Percentiles rank a stretch among this genome's conserved stretches.
phyloP scores from a whole-genome alignment of 2,888 invertebrate genomes.

The Anorthoa munda region DNA sequence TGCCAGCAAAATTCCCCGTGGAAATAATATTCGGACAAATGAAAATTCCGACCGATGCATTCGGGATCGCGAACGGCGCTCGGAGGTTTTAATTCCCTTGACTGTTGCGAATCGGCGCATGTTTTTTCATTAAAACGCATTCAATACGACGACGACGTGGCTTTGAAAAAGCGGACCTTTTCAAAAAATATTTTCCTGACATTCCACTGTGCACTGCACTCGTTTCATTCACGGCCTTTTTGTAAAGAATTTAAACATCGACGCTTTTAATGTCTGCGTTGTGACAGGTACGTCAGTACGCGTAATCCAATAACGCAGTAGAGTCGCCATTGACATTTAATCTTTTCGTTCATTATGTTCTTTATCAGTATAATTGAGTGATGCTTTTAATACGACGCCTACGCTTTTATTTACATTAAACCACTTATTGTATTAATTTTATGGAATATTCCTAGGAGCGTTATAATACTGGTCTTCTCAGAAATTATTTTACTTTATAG shows the following conservation, averaged over 20 bases:
- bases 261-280: slow-evolving; percentile 69
- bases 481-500: not conserved
- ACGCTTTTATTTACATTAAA: slow-evolving; percentile 1
- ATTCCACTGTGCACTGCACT: slow-evolving; percentile 82
- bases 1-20: slow-evolving; percentile 77
- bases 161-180: slow-evolving; percentile 89
- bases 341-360: slow-evolving; percentile 27
- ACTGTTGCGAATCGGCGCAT: slow-evolving; percentile 90
- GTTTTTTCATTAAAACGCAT: slow-evolving; percentile 91
- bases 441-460: not conserved
- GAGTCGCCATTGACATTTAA: slow-evolving; percentile 13
- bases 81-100: slow-evolving; percentile 90
- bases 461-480: not conserved
- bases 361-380: slow-evolving; percentile 6
- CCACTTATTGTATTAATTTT: not conserved
- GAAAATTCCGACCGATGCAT: slow-evolving; percentile 87
- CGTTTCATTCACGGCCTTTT: slow-evolving; percentile 81
- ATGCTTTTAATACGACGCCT: not conserved
- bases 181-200: slow-evolving; percentile 89
- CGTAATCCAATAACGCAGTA: slow-evolving; percentile 57
- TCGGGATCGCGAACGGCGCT: slow-evolving; percentile 81
- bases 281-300: slow-evolving; percentile 48
- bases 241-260: slow-evolving; percentile 78
- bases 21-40: slow-evolving; percentile 89
- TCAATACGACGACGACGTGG: slow-evolving; percentile 90